These are phyloP conservation scores for Styela plicata DNA, from an alignment of 23 tunicate species.

Conservation along the genomic window DNA sequence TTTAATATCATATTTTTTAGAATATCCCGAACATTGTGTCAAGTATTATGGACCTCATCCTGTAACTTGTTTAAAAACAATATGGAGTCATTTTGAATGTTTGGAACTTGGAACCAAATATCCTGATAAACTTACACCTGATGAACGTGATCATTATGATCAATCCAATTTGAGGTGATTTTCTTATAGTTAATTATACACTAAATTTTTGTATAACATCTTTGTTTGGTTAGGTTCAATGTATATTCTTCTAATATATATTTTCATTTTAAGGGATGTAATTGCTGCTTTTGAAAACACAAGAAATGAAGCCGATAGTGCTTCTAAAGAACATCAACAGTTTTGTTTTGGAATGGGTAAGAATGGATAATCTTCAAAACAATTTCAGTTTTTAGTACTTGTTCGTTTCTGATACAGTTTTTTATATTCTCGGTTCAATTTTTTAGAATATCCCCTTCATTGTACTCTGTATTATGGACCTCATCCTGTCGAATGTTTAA, in stretches of 20 bases:
- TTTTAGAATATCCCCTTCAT: constrained; percentile 17
- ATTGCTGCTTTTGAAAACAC: background rate
- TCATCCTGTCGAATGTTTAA: constrained; percentile 24
- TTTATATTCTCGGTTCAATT: background rate
- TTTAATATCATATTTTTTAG: background rate
- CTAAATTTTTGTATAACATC: background rate
- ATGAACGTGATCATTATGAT: constrained; percentile 3
- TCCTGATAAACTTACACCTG: constrained; percentile 1
- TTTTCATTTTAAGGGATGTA: background rate
- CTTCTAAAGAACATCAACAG: background rate
- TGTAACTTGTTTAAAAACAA: constrained; percentile 25
- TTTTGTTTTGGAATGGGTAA: constrained; percentile 29
- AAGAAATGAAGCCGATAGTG: background rate
- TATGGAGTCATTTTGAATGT: constrained; percentile 23
- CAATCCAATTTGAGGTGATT: constrained; percentile 5
- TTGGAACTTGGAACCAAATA: background rate
- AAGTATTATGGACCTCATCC: constrained; percentile 34
- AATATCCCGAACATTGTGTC: constrained; percentile 24
- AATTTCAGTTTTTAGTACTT: too few relatives aligned
- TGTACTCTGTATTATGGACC: constrained; percentile 23
- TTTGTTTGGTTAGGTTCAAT: background rate
- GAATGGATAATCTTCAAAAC: background rate
- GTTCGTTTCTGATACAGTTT: background rate
- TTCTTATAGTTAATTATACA: background rate
- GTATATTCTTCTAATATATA: background rate